Evolutionary conservation across 1,140 invertebrate species (phyloP), one percentile per base, ranked within the genome.

Genomic region (Drosophila insularis): DNA sequence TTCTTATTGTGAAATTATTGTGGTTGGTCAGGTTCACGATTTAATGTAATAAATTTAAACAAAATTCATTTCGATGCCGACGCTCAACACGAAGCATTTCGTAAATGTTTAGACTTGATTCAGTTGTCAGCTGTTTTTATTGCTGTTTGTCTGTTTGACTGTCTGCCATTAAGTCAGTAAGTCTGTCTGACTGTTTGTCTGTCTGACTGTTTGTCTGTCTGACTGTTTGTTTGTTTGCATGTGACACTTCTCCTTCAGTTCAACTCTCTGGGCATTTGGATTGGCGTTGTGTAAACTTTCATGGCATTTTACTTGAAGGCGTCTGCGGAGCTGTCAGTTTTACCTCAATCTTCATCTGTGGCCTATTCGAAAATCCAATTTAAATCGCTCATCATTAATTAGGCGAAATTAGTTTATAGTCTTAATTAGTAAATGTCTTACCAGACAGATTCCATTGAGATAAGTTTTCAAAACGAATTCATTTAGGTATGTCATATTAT

Each of bases 301-400:
- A 13, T 21, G 32, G 17, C 58, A 40, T 35, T 60, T 39, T 60
- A 40, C 17, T 31, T 60, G n/a, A 46, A 50, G 43, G 17, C 4
- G 3, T 21, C 17, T 21, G 43, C 19, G n/a, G 8, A 50, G 43
- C 39, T 61, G 46, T 21, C 43, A 74, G 43, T 35, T 21, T 50
- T 21, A 11, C 8, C 35, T 54, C 50, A 68, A 72, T 68, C 74
- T 56, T 32, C 46, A 65, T 63, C 68, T 66, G 79, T 62, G 50
- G 63, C 58, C 39, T 67, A 72, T 61, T 63, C 65, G 60, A 56
- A 53, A 66, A 63, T 55, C 73, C 66, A 71, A 64, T 86, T 81
- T 50, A 72, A 86, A 86, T 86, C 75, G 71, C 46, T 68, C 82
- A 81, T 79, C 79, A 79, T 87, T 86, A 86, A 86, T 86, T 86